phyloP scores from a whole-genome alignment of 1,140 invertebrate species.

The Lepidurus arcticus region DNA sequence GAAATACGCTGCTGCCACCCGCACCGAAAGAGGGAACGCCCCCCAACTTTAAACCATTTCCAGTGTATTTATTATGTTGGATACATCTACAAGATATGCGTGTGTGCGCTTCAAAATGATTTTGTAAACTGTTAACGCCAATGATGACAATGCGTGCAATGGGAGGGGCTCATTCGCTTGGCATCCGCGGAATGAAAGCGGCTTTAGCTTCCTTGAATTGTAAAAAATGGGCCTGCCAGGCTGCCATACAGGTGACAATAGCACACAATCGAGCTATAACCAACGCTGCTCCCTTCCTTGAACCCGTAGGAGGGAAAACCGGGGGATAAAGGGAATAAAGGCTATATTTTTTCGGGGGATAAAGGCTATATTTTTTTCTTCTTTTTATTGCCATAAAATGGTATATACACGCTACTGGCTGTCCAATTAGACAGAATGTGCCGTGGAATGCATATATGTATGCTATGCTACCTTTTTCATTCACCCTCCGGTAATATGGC shows the following conservation, averaged over 20 bases:
- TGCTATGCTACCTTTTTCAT: background rate
- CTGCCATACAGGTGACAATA: background rate
- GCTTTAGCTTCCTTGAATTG: background rate
- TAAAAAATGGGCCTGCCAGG: background rate
- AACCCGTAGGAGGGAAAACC: too few species aligned
- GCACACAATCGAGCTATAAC: background rate
- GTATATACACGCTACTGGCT: slow-evolving; percentile 9
- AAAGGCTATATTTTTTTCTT: background rate
- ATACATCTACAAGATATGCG: background rate
- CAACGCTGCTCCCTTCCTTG: background rate
- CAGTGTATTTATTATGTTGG: too few species aligned
- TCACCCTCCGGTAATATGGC: background rate
- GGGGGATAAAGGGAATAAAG: too few species aligned
- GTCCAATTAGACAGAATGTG: background rate
- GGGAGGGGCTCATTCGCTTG: background rate
- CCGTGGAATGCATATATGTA: background rate
- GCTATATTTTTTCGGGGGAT: too few species aligned
- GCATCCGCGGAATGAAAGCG: background rate
- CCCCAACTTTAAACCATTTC: background rate
- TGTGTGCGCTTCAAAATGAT: background rate
- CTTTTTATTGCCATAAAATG: background rate
- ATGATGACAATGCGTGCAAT: background rate
- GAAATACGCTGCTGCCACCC: background rate
- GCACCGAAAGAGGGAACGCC: background rate
- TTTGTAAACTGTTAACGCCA: background rate